A percentile compares a stretch with the other conserved stretches of the same genome.
Conservation (phyloP, 2,113 vertebrate genomes). For the Spermophilus dauricus region DNA sequence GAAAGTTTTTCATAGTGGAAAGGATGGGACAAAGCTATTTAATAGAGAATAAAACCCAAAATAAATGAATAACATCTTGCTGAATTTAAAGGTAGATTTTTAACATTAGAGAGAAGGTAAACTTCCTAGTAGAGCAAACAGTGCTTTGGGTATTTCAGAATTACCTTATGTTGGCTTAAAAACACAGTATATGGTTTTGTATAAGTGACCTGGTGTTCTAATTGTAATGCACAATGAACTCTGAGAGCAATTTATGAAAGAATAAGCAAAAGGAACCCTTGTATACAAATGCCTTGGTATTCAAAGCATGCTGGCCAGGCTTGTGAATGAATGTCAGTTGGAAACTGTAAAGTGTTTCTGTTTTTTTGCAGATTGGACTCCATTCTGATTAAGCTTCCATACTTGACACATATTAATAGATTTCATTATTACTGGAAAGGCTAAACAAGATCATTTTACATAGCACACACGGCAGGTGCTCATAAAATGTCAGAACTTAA, state of each 20-base stretch:
- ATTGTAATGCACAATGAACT: neutral
- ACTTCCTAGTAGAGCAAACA: neutral
- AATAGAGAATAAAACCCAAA: conserved; percentile 13
- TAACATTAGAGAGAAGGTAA: conserved; percentile 20
- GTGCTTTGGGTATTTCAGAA: neutral
- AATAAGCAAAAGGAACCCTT: neutral
- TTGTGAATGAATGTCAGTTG: neutral
- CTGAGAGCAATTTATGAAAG: neutral
- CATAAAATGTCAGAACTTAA: neutral
- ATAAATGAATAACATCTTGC: conserved; percentile 40
- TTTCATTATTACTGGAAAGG: neutral
- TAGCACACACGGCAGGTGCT: neutral
- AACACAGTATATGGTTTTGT: neutral
- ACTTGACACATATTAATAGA: conserved; percentile 7
- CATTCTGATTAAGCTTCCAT: conserved; percentile 4
- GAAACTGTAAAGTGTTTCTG: neutral
- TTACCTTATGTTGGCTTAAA: neutral
- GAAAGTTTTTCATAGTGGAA: neutral
- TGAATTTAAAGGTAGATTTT: neutral
- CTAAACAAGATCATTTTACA: neutral
- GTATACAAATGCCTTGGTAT: neutral
- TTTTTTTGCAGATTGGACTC: neutral
- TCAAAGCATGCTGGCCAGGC: neutral
- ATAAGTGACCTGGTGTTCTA: neutral
- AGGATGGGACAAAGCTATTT: neutral